Base-by-base conservation (phyloP, 2,797 vertebrate genomes). In the Phataginus tetradactyla region DNA sequence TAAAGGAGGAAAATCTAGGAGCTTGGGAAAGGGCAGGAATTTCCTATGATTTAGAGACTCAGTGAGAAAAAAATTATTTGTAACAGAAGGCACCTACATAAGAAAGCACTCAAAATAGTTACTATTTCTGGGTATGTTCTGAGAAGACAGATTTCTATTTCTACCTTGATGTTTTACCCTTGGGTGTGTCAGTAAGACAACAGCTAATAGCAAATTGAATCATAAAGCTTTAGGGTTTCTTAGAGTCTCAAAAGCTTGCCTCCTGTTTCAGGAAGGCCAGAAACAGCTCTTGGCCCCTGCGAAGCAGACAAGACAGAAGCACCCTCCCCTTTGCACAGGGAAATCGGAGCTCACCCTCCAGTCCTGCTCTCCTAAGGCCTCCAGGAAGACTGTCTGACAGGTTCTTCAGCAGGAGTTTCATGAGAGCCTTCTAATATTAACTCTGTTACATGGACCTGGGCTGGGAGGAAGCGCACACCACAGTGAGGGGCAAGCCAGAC, bases 351-450 rank as follows among this genome's bases (percentile, higher is more conserved):
- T 34, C 32, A 6, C 1, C 57, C 25, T n/a, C 80, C 6, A 0
- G 63, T 8, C 64, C 79, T 86, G 68, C 27, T 51, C 39, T 85
- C 29, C 71, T 42, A 3, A 0, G 2, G 59, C 23, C 61, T 94
- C 57, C 71, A 49, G 9, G 32, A 94, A 95, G 66, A 83, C 39
- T 4, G 29, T 61, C 71, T 87, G 57, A 72, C 1, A 51, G 68
- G 51, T 34, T 95, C 90, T 90, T 90, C 37, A 12, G 25, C 79
- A 32, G 0, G 61, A 84, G 69, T 84, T 39, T 71, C 74, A 63
- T 23, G 34, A 93, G 34, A 91, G 39, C 4, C 72, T 94, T 95
- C 96, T 93, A 97, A 97, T 80, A 78, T 18, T 74, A 96, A 96
- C 1, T 53, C 94, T 39, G 5, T n/a, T 63, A 77, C 57, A 88